Percentiles rank a stretch among this genome's conserved stretches.
Evolutionary conservation across 2,113 vertebrate species (phyloP).

Genomic region (Dromaius novaehollandiae): DNA sequence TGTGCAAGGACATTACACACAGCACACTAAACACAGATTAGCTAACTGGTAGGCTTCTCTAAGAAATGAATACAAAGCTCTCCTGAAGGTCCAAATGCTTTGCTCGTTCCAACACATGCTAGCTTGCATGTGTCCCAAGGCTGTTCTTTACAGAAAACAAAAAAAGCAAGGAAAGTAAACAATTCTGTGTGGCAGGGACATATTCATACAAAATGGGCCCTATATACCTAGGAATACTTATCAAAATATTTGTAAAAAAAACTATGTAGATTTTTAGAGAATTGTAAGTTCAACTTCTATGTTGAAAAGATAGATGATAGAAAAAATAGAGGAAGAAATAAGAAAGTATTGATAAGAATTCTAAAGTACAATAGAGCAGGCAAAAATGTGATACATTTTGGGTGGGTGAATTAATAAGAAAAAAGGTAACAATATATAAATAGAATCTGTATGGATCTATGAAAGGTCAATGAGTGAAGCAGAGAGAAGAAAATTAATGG

Average conservation of each 20-base stretch:
- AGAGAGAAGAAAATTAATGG: not conserved
- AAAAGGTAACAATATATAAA: not conserved
- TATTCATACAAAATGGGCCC: not conserved
- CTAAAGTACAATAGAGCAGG: not conserved
- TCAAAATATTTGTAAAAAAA: not conserved
- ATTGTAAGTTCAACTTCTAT: not conserved
- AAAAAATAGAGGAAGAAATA: not conserved
- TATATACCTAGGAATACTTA: not conserved
- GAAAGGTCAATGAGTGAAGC: not conserved
- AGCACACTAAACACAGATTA: not conserved
- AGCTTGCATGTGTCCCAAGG: not conserved
- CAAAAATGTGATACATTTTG: not conserved
- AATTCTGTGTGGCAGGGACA: not conserved
- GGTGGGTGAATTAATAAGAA: not conserved
- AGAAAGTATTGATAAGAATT: not conserved
- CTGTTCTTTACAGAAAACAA: not conserved
- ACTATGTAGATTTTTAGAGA: not conserved
- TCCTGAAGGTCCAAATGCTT: constrained; percentile 1
- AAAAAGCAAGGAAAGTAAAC: not conserved
- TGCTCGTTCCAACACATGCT: not conserved
- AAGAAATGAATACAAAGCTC: constrained; percentile 31
- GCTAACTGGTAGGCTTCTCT: not conserved
- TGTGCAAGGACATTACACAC: not conserved
- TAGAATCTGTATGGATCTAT: not conserved
- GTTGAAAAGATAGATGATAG: not conserved